Conservation (phyloP, 2,888 invertebrate genomes). For the Xanthia togata region DNA sequence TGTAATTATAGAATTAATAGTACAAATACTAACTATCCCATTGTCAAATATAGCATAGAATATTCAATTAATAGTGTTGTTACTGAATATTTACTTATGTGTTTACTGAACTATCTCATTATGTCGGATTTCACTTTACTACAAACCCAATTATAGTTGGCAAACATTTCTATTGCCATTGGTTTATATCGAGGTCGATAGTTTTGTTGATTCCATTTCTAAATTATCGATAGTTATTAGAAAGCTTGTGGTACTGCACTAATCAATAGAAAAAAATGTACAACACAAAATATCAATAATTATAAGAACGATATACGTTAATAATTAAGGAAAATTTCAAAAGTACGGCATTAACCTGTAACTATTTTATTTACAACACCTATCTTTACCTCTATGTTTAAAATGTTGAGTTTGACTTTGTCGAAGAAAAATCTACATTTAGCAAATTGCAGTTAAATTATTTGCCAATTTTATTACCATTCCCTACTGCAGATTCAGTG, state of each 20-base stretch:
- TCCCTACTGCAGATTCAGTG: not conserved
- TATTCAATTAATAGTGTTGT: conserved; percentile 51
- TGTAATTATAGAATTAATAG: not conserved
- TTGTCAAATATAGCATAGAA: conserved; percentile 37
- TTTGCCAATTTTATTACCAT: not conserved
- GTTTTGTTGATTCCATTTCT: not conserved
- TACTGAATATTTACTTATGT: conserved; percentile 57
- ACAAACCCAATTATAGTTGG: conserved; percentile 67
- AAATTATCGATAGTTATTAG: conserved; percentile 22
- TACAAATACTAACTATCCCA: conserved; percentile 3
- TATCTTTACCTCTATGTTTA: too few species aligned
- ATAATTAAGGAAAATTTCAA: not conserved
- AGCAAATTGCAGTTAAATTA: not conserved
- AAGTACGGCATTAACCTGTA: not conserved
- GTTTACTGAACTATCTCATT: conserved; percentile 50
- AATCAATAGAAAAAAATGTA: not conserved
- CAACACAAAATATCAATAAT: not conserved
- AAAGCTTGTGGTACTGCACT: conserved; percentile 11
- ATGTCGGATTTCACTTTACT: conserved; percentile 51
- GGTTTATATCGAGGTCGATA: conserved; percentile 32
- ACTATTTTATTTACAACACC: not conserved
- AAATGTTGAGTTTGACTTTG: not conserved
- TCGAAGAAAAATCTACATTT: not conserved
- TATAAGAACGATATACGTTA: not conserved
- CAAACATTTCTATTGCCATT: conserved; percentile 63